Conservation (phyloP, 2,888 invertebrate genomes). For the Agapostemon virescens region DNA sequence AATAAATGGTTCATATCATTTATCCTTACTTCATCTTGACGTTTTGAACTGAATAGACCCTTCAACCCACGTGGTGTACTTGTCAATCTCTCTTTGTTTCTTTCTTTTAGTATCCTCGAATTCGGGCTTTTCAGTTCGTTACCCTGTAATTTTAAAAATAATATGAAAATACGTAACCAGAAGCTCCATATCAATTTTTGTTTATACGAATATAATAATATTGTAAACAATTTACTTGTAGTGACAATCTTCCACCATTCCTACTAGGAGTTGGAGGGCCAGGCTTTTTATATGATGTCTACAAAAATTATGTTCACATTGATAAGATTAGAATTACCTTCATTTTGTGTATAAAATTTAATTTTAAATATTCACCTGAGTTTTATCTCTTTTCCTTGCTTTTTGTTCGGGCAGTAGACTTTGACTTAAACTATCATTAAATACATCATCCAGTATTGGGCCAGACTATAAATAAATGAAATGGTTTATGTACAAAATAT, state of each 20-base stretch:
- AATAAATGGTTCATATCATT: slow-evolving; percentile 14
- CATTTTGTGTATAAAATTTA: neutral
- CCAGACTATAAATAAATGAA: slow-evolving; percentile 70
- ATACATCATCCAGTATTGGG: slow-evolving; percentile 69
- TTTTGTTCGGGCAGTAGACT: slow-evolving; percentile 79
- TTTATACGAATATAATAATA: neutral
- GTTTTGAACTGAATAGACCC: slow-evolving; percentile 68
- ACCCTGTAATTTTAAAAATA: slow-evolving; percentile 62
- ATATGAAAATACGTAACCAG: neutral
- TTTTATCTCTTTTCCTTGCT: slow-evolving; percentile 74
- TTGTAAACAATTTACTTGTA: slow-evolving; percentile 81
- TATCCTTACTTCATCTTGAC: slow-evolving; percentile 75
- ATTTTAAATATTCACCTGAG: slow-evolving; percentile 69
- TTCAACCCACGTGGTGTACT: slow-evolving; percentile 75
- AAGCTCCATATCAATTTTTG: neutral
- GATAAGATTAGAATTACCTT: neutral
- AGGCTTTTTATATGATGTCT: slow-evolving; percentile 91
- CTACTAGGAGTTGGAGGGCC: slow-evolving; percentile 94
- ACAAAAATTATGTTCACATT: slow-evolving; percentile 67
- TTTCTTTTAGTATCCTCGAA: slow-evolving; percentile 72
- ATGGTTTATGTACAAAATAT: neutral
- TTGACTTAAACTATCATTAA: slow-evolving; percentile 79
- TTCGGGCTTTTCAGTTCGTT: slow-evolving; percentile 74
- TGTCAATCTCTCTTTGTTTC: slow-evolving; percentile 73
- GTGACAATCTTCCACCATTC: slow-evolving; percentile 88